Evolutionary conservation across 2,113 vertebrate genomes (phyloP).

Genomic region (Hemiprocne comata): DNA sequence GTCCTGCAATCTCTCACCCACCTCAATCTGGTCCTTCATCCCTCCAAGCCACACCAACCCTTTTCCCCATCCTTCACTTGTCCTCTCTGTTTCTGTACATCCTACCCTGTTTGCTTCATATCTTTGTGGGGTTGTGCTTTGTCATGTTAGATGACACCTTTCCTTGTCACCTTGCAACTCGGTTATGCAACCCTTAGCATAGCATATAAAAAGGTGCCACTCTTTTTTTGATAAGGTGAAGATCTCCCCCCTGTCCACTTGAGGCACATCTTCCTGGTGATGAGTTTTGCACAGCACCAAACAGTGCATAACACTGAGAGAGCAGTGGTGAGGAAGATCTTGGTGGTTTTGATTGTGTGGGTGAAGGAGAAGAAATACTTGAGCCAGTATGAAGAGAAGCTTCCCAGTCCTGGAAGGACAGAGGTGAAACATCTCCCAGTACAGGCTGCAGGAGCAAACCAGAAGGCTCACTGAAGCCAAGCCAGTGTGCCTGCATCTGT

Average conservation of each 20-base stretch:
- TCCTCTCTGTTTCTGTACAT: rapidly evolving
- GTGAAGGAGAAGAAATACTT: neutral
- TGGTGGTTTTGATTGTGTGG: rapidly evolving
- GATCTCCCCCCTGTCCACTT: neutral
- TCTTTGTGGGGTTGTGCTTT: neutral
- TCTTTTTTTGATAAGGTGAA: neutral
- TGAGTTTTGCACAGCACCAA: neutral
- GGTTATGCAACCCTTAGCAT: neutral
- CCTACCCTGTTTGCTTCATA: neutral
- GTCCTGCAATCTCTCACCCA: neutral
- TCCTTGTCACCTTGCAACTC: neutral
- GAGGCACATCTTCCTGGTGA: neutral
- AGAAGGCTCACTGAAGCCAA: neutral
- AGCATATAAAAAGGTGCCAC: neutral
- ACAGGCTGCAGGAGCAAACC: neutral
- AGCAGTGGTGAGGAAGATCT: neutral
- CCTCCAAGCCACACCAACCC: neutral
- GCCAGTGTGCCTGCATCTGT: rapidly evolving
- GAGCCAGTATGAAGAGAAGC: neutral
- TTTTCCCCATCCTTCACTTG: neutral
- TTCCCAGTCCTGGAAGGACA: neutral
- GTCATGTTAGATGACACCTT: neutral
- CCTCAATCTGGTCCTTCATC: neutral
- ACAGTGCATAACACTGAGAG: neutral
- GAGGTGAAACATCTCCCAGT: neutral